Base-by-base conservation (phyloP, 2,888 invertebrate genomes). In the Mesorhabditis belari region DNA sequence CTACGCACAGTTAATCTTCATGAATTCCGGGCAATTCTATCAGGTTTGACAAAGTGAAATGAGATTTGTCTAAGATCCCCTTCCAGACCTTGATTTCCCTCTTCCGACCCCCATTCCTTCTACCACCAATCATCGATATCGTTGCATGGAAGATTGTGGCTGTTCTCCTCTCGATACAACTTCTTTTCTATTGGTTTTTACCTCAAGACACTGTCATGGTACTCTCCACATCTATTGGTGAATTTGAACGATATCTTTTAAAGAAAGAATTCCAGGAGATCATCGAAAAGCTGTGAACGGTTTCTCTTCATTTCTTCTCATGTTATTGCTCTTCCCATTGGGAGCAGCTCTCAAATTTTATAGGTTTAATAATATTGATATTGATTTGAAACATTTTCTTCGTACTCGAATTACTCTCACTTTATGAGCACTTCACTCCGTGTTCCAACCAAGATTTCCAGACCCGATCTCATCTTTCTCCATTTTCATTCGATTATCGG, bases 341-440 rank as follows among this genome's bases (percentile, higher is more conserved):
- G 71, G 71, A 4, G 64, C 64, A 3, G 58, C 57, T 4, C 54
- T 69, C 0, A 66, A 67, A 24, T 49, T 71, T 23, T 71, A 71
- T 56, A 25, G 62, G 58, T 60, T 23, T n/a, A 25, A 5, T 19
- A n/a, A 25, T 35, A 21, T 5, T 26, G n/a, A n/a, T 2, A 58
- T 24, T 35, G n/a, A 9, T 9, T 35, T 35, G n/a, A 35, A 35
- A 35, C 12, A 35, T 35, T n/a, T 84, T 66, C 82, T 84, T n/a
- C 83, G 84, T 75, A 84, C 84, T 61, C 77, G 85, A 21, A 58
- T 82, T 51, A 83, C 84, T 17, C 81, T 84, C 80, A 82, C 83
- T 28, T 76, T 83, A n/a, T 85, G 85, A 85, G 82, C 83, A 1
- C 70, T 84, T 5, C 79, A 83, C 28, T 77, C 82, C n/a, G n/a